phyloP scores from a whole-genome alignment of 2,113 vertebrate genomes.

The Vicugna pacos region DNA sequence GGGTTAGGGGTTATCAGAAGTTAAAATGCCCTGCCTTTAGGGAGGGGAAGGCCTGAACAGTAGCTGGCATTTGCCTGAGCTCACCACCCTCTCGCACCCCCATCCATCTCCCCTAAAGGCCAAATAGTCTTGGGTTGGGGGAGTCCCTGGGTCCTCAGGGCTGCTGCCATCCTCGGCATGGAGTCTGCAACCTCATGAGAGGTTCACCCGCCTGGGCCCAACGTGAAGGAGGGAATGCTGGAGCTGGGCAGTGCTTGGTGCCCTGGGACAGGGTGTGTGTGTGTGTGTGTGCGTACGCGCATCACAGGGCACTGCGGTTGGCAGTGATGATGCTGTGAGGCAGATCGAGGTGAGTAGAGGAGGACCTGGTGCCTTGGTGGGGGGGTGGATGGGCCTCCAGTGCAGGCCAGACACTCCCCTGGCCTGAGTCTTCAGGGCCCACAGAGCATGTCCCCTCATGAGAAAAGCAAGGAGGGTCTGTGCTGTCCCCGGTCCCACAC shows the following conservation, averaged over 20 bases:
- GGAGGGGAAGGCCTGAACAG: background rate
- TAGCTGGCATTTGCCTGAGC: background rate
- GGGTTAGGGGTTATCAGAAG: background rate
- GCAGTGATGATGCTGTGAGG: background rate
- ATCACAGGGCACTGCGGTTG: background rate
- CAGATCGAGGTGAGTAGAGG: fast-evolving
- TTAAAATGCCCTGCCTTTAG: background rate
- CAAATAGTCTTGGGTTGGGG: background rate
- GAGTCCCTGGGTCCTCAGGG: background rate
- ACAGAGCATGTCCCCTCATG: background rate
- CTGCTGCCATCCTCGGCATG: fast-evolving
- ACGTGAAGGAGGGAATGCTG: background rate
- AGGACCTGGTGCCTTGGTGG: background rate
- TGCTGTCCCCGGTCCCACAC: fast-evolving
- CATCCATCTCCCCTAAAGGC: background rate
- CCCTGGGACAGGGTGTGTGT: background rate
- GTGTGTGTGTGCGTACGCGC: fast-evolving
- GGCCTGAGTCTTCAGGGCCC: background rate
- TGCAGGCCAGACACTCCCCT: background rate
- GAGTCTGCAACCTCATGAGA: background rate
- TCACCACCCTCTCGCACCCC: background rate
- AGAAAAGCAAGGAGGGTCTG: background rate
- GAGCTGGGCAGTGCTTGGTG: background rate
- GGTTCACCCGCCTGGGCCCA: background rate
- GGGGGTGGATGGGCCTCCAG: background rate